A percentile compares a stretch with the other conserved stretches of the same genome.
Conservation (phyloP, 2,113 vertebrate species). For the Anoplopoma fimbria region DNA sequence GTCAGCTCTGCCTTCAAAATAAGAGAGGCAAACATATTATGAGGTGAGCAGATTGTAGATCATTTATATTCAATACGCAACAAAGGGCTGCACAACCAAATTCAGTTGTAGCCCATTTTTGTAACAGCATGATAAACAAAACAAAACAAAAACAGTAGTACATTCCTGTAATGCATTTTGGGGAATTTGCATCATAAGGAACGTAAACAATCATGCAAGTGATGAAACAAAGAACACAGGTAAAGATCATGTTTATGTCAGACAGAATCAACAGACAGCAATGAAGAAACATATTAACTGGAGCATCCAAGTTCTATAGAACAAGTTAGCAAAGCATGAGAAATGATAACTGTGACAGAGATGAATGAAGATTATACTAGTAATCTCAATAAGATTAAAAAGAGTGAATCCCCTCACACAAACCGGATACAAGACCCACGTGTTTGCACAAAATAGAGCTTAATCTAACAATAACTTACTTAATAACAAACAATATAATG, state of each 20-base stretch:
- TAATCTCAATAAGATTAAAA: background rate
- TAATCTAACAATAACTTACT: background rate
- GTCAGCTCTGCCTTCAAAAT: constrained; percentile 44
- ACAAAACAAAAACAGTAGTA: too few relatives aligned
- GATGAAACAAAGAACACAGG: background rate
- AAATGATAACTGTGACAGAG: background rate
- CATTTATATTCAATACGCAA: too few relatives aligned
- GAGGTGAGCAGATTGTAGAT: too few relatives aligned
- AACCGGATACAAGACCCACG: too few relatives aligned
- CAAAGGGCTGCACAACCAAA: too few relatives aligned
- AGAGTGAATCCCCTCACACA: too few relatives aligned
- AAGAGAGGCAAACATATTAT: constrained; percentile 32
- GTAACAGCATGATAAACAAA: too few relatives aligned
- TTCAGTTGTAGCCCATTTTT: too few relatives aligned
- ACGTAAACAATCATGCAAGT: background rate
- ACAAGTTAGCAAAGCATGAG: background rate
- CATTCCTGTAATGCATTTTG: too few relatives aligned
- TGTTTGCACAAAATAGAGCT: background rate
- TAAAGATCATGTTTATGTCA: too few relatives aligned
- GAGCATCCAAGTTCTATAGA: background rate
- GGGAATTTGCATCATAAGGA: too few relatives aligned
- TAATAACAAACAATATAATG: background rate
- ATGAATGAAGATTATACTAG: background rate
- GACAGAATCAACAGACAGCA: background rate
- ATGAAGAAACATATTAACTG: background rate